phyloP scores from a whole-genome alignment of 2,888 invertebrate genomes.

The Argyra leucocephala region DNA sequence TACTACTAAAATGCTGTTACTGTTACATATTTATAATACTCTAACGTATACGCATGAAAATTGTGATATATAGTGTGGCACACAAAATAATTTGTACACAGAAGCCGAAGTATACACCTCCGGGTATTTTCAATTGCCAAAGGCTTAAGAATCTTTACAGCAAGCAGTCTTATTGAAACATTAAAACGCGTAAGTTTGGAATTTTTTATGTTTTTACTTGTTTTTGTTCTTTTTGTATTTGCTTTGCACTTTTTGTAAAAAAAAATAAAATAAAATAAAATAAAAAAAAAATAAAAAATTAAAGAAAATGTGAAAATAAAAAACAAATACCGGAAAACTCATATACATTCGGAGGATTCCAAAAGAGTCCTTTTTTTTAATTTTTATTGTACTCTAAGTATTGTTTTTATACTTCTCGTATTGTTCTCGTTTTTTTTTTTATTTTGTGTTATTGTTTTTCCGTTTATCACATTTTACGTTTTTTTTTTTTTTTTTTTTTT shows the following conservation, averaged over 20 bases:
- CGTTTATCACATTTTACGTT: constrained; percentile 3
- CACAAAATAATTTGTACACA: constrained; percentile 8
- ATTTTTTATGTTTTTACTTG: too few relatives aligned
- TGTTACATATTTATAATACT: constrained; percentile 15
- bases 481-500: not conserved
- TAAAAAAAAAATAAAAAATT: constrained; percentile 23
- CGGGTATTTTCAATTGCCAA: constrained; percentile 45
- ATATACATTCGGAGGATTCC: not conserved
- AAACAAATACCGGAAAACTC: not conserved
- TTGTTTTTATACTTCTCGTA: not conserved
- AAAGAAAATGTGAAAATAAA: constrained; percentile 21
- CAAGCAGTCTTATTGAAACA: constrained; percentile 41
- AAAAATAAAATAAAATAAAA: constrained; percentile 21
- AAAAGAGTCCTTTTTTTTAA: not conserved
- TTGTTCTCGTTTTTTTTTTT: not conserved
- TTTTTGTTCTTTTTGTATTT: too few relatives aligned
- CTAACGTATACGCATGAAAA: constrained; percentile 29
- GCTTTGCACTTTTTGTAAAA: constrained; percentile 17
- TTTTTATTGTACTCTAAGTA: not conserved
- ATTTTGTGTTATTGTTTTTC: not conserved
- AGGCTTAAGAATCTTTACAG: constrained; percentile 41
- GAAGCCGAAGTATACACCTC: constrained; percentile 40
- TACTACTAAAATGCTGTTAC: constrained; percentile 11
- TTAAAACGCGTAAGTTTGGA: constrained; percentile 40
- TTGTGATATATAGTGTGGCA: constrained; percentile 26